Conservation (phyloP, 2,888 invertebrate genomes). For the Melanargia galathea region DNA sequence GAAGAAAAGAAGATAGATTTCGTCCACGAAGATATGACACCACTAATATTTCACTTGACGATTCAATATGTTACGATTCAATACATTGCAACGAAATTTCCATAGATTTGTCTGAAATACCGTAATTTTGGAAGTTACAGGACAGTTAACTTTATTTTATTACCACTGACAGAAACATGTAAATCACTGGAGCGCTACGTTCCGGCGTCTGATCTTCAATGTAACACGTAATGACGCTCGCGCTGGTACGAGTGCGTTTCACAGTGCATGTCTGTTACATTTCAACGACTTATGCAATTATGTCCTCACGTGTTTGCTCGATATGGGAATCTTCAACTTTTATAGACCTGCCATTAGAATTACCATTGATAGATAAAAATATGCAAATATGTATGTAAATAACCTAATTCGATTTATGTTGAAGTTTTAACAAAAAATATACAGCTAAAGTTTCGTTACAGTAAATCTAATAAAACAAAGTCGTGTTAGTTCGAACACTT, state of each 20-base stretch:
- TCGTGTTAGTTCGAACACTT: too few species aligned
- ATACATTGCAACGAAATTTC: not conserved
- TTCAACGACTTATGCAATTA: constrained; percentile 54
- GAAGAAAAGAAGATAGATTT: too few species aligned
- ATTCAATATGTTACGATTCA: too few species aligned
- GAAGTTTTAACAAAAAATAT: too few species aligned
- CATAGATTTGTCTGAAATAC: not conserved
- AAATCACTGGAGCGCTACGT: constrained; percentile 31
- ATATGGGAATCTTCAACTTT: constrained; percentile 52
- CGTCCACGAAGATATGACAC: too few species aligned
- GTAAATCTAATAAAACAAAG: too few species aligned
- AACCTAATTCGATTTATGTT: too few species aligned
- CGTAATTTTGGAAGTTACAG: not conserved
- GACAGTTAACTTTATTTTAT: not conserved
- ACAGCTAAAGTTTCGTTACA: too few species aligned
- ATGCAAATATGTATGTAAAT: too few species aligned
- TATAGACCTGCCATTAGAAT: constrained; percentile 20
- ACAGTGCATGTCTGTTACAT: constrained; percentile 49
- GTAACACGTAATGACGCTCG: constrained; percentile 45
- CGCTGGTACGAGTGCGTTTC: constrained; percentile 43
- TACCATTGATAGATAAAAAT: too few species aligned
- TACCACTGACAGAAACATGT: not conserved
- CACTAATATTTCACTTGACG: not conserved
- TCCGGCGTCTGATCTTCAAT: constrained; percentile 36
- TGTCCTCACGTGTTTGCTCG: constrained; percentile 46